Base-by-base conservation (phyloP, 2,113 vertebrate genomes). In the Glaucomys volans region DNA sequence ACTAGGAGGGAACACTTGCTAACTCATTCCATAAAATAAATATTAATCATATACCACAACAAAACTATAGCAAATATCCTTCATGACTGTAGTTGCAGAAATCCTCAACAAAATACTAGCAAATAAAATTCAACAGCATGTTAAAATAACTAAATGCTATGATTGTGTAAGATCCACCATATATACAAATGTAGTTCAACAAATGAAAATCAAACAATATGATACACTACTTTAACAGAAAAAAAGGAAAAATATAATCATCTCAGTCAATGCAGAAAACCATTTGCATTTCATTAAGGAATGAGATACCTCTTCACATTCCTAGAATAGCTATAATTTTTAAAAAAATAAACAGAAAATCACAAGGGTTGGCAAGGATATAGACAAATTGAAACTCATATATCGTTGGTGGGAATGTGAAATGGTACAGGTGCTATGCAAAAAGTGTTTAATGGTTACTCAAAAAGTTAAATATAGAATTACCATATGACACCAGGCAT, bases 121-220 rank as follows among this genome's bases (percentile, higher is more conserved):
- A 86, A 62, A 86, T 42, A 52, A 54, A 91, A 80, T 72, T n/a
- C 20, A 72, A 50, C 2, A 64, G 26, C 54, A 80, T 91, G 52
- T 22, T 67, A n/a, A 94, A 67, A 87, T 17, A 59, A 81, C 66
- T 87, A 74, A n/a, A 86, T n/a, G 64, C 50, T 44, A 79, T 95
- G 64, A 86, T 42, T 14, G 77, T 62, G 1, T 62, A 10, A 52
- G 14, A 67, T 88, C 28, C 83, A 83, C 35, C 10, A 35, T 14
- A 44, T 87, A 57, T 59, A 26, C 66, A 76, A 54, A 12, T 8
- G n/a, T 81, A 28, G 47, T 18, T 88, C 59, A 95, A 83, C 10
- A 76, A 26, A 88, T 82, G 62, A 76, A 88, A 92, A 87, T 75
- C 50, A 83, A 80, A 66, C 59, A 59, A 40, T 88, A 57, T 66